Evolutionary conservation across 2,113 vertebrate genomes (phyloP).

Genomic region (Osmerus eperlanus): DNA sequence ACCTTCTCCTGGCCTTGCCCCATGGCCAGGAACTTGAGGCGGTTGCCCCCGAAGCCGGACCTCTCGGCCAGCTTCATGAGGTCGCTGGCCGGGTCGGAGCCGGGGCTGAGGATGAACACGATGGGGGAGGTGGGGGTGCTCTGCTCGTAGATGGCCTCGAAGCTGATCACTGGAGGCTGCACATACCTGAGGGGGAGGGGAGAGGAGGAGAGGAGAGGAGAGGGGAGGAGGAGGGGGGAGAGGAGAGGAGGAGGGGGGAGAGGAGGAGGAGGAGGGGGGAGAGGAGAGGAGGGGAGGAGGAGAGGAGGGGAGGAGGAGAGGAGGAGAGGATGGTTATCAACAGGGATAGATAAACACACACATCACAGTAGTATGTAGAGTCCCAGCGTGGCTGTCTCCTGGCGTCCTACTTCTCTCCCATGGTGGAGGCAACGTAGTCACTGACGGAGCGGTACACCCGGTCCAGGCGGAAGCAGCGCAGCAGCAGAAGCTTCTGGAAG

Average conservation of each 20-base stretch:
- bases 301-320: not conserved
- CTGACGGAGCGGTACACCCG: constrained; percentile 88
- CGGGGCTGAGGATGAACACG: constrained; percentile 93
- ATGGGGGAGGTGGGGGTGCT: constrained; percentile 87
- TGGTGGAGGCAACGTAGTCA: constrained; percentile 81
- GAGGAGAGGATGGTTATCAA: not conserved
- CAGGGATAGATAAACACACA: too few species aligned
- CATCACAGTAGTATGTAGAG: not conserved
- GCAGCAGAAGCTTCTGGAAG: constrained; percentile 88
- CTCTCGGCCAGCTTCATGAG: constrained; percentile 88
- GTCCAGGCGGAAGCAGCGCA: constrained; percentile 93
- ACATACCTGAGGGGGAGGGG: constrained; percentile 77
- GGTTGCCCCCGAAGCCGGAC: constrained; percentile 79
- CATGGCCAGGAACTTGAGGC: constrained; percentile 93
- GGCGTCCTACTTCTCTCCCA: constrained; percentile 84
- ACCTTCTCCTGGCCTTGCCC: constrained; percentile 97
- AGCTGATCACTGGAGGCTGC: constrained; percentile 92
- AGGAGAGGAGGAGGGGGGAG: not conserved
- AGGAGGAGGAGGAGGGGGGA: not conserved
- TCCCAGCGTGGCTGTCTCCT: too few species aligned
- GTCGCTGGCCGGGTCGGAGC: constrained; percentile 88
- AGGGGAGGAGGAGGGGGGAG: not conserved
- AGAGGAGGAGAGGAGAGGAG: not conserved
- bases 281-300: not conserved
- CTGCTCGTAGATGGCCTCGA: constrained; percentile 85